Evolutionary conservation across 2,888 invertebrate genomes (phyloP).

Genomic region (Apamea epomidion): DNA sequence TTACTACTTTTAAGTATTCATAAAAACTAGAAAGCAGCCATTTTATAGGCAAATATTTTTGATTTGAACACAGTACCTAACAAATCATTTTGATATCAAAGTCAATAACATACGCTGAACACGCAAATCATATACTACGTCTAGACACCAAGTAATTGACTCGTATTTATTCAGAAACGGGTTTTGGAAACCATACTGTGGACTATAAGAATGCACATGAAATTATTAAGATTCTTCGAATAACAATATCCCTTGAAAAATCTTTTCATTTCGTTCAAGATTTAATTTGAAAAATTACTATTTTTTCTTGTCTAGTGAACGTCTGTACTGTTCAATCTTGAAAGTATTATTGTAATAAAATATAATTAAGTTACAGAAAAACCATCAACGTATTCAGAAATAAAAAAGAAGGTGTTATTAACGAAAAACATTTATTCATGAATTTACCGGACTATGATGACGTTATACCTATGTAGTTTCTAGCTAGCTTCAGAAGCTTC

Average conservation of each 20-base stretch:
- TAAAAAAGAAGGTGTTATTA: no score
- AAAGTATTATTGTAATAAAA: background rate
- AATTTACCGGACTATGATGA: no score
- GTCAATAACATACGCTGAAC: constrained; percentile 20
- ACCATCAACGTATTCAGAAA: no score
- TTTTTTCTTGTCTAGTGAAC: background rate
- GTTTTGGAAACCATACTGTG: constrained; percentile 22
- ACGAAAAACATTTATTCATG: no score
- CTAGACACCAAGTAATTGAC: constrained; percentile 54
- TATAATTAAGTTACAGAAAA: no score
- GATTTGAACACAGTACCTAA: background rate
- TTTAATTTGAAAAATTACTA: constrained; percentile 3
- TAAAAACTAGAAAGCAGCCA: background rate
- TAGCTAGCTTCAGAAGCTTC: no score
- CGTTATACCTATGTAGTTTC: no score
- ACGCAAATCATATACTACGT: constrained; percentile 29
- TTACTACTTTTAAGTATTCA: background rate
- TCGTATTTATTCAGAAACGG: constrained; percentile 33
- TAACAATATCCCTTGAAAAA: constrained; percentile 3
- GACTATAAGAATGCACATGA: constrained; percentile 12
- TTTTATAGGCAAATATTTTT: background rate
- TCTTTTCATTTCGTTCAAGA: background rate
- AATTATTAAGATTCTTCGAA: constrained; percentile 21
- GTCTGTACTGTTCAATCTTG: background rate
- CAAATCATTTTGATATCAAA: background rate